Base-by-base conservation (phyloP, 2,797 vertebrate genomes). In the Buceros bicornis region DNA sequence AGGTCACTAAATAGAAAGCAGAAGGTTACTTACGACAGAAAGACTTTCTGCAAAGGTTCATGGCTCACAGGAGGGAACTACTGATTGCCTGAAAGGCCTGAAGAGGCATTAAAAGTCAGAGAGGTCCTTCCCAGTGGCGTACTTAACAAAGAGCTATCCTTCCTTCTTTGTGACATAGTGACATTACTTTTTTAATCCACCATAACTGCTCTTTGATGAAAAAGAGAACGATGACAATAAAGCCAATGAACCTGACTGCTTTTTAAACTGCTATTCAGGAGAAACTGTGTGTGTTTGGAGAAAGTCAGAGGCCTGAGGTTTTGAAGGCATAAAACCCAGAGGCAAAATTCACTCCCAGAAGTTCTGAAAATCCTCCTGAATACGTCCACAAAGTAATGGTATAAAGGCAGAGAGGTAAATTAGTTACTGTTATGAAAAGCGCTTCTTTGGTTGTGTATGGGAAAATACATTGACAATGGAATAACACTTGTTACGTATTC, bases 1-100 rank as follows among this genome's bases (percentile, higher is more conserved):
- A 97, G 95, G 96, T 97, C 92, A 97, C 91, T 82, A 93, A 94
- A 94, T 87, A 93, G 94, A 97, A 97, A 95, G 88, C 92, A 96
- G 91, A 72, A 33, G 94, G 94, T 96, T 96, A 89, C 83, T 91
- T 91, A 56, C 31, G 54, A 96, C 92, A 95, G 91, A 95, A 95
- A 94, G 87, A 61, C 81, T 96, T 87, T 93, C 81, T 93, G 37
- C 77, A 95, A 95, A 97, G 95, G 93, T 97, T 96, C 96, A 95
- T 91, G 93, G 81, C 91, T 93, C 95, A 92, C 94, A 97, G 97
- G 94, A 96, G 97, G 97, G 88, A 93, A 74, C 71, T 81, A 61
- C 47, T 82, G 86, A 84, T 84, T 82, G 50, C 87, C 71, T 91
- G 85, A 96, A 97, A 97, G 91, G 80, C 73, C 73, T 78, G 89